Evolutionary conservation across 2,888 invertebrate genomes (phyloP).

Genomic region (Chelonus formosanus): DNA sequence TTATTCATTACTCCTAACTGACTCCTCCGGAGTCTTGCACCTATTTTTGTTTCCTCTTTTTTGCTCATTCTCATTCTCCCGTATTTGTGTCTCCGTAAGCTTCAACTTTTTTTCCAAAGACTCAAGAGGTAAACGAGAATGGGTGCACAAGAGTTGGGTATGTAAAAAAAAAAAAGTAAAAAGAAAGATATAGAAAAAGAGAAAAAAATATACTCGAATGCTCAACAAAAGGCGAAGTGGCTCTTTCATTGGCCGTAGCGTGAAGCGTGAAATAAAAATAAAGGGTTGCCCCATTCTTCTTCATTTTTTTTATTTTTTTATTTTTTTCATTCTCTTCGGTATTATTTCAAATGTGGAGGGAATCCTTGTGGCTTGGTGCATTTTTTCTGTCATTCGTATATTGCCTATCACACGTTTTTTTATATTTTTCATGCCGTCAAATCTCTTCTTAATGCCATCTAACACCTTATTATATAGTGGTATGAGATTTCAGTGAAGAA

Average conservation of each 20-base stretch:
- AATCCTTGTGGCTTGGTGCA: constrained; percentile 34
- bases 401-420: constrained; percentile 4
- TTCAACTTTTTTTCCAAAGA: constrained; percentile 21
- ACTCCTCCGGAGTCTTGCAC: constrained; percentile 28
- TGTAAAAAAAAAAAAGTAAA: constrained; percentile 15
- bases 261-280: constrained; percentile 55
- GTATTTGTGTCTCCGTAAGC: constrained; percentile 27
- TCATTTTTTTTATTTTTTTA: constrained; percentile 10
- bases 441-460: constrained; percentile 16
- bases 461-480: neutral
- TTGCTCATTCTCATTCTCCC: constrained; percentile 13
- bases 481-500: constrained; percentile 21
- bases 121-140: constrained; percentile 16
- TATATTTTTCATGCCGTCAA: constrained; percentile 11
- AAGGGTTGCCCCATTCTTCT: constrained; percentile 32
- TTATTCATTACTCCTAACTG: constrained; percentile 25
- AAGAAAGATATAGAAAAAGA: constrained; percentile 19
- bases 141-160: constrained; percentile 9
- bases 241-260: constrained; percentile 57
- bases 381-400: constrained; percentile 36
- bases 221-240: constrained; percentile 58
- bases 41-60: constrained; percentile 14
- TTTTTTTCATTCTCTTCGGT: constrained; percentile 31
- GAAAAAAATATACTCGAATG: constrained; percentile 33
- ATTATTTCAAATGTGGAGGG: constrained; percentile 43